A percentile compares a stretch with the other conserved stretches of the same genome.
Evolutionary conservation across 2,113 vertebrate genomes (phyloP).

Genomic region (Choloepus hoffmanni): DNA sequence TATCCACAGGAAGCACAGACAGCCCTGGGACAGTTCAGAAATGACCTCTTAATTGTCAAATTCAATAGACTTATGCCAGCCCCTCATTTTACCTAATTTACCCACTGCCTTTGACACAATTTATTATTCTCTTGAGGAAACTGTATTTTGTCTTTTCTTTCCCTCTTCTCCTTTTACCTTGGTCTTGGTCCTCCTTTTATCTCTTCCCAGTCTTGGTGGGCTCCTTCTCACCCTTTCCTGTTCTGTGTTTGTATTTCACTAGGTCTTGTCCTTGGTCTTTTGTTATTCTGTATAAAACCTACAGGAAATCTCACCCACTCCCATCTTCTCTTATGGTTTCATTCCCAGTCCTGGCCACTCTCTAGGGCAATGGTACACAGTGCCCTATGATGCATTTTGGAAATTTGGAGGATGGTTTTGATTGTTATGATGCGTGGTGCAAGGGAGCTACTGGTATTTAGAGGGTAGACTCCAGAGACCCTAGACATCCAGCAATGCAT

Average conservation of each 20-base stretch:
- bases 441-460: neutral
- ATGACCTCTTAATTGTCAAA: constrained; percentile 9
- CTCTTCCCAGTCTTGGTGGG: neutral
- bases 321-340: neutral
- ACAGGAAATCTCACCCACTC: neutral
- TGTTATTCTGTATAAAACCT: neutral
- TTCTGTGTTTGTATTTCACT: neutral
- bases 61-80: neutral
- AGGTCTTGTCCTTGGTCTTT: neutral
- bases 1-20: neutral
- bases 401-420: neutral
- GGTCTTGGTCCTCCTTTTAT: neutral
- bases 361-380: neutral
- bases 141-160: neutral
- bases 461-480: accelerated
- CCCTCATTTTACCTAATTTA: neutral
- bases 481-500: neutral
- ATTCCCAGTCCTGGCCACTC: neutral
- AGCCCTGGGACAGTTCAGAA: neutral
- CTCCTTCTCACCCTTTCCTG: neutral
- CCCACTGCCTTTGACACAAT: accelerated
- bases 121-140: neutral
- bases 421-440: neutral
- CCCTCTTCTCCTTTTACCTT: neutral
- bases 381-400: neutral